Percentiles rank a stretch among this genome's conserved stretches.
Conservation (phyloP, 2,888 invertebrate genomes). For the Coelopa pilipes region DNA sequence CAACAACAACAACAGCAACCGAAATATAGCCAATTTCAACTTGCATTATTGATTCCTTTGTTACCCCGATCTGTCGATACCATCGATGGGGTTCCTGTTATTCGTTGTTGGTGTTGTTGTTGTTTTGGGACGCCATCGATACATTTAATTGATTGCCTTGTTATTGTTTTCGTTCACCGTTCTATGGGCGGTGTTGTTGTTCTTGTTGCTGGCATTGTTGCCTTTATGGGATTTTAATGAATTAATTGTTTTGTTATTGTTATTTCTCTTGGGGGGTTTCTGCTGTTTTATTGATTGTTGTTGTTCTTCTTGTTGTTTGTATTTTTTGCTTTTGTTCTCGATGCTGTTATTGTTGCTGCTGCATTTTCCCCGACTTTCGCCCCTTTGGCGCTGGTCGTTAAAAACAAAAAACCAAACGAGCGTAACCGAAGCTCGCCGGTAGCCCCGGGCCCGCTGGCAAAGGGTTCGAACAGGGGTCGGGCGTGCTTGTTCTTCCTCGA, state of each 20-base stretch:
- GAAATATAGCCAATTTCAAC: not conserved
- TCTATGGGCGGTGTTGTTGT: not conserved
- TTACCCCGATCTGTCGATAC: not conserved
- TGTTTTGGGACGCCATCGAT: not conserved
- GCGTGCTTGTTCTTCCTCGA: no score
- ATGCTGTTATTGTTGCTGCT: no score
- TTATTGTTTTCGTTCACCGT: no score
- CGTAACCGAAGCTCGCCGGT: not conserved
- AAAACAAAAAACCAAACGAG: no score
- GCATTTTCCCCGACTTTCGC: no score
- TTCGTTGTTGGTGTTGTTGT: not conserved
- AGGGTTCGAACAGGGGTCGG: no score
- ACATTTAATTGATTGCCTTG: conserved; percentile 29
- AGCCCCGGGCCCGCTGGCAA: no score
- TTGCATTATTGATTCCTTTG: conserved; percentile 16
- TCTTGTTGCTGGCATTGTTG: conserved; percentile 17
- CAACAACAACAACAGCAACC: no score
- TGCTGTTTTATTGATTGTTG: not conserved
- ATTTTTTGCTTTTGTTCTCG: not conserved
- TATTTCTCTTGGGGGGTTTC: not conserved
- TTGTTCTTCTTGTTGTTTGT: not conserved
- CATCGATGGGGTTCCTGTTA: no score
- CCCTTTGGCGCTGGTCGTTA: no score
- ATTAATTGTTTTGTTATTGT: conserved; percentile 32
- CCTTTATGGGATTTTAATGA: conserved; percentile 26